Evolutionary conservation across 2,888 invertebrate species (phyloP).

Genomic region (Hyalella azteca): DNA sequence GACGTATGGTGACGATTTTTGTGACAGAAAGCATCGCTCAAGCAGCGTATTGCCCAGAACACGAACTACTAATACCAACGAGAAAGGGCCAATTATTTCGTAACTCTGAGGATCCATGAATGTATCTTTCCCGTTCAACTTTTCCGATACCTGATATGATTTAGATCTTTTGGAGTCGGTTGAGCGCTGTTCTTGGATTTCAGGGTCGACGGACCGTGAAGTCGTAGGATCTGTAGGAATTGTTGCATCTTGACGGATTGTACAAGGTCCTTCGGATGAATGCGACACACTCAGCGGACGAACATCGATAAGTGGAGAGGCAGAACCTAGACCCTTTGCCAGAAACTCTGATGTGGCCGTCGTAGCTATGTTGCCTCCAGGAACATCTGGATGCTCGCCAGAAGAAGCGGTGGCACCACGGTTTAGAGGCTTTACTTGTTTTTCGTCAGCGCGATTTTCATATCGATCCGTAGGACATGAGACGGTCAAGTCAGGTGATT

Average conservation of each 20-base stretch:
- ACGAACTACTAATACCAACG: neutral
- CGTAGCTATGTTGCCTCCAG: neutral
- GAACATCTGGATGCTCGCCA: neutral
- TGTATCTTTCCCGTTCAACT: neutral
- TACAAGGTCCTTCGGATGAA: too few species aligned
- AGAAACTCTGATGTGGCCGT: neutral
- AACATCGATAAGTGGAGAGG: neutral
- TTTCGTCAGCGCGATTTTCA: neutral
- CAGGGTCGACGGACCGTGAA: too few species aligned
- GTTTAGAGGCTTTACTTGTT: neutral
- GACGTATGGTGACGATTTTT: neutral
- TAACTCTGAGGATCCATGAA: neutral
- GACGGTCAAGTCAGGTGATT: neutral
- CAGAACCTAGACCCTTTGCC: neutral
- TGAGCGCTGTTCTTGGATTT: too few species aligned
- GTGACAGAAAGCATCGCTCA: neutral
- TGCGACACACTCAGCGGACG: neutral
- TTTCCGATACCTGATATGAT: too few species aligned
- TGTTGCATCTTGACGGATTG: too few species aligned
- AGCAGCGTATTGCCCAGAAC: constrained; percentile 16
- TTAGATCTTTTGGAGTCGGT: too few species aligned
- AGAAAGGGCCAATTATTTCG: constrained; percentile 6
- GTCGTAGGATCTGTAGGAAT: too few species aligned
- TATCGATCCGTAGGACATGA: neutral
- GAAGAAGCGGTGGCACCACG: constrained; percentile 2